Conservation (phyloP, 2,888 invertebrate species). For the Pollenia amentaria region DNA sequence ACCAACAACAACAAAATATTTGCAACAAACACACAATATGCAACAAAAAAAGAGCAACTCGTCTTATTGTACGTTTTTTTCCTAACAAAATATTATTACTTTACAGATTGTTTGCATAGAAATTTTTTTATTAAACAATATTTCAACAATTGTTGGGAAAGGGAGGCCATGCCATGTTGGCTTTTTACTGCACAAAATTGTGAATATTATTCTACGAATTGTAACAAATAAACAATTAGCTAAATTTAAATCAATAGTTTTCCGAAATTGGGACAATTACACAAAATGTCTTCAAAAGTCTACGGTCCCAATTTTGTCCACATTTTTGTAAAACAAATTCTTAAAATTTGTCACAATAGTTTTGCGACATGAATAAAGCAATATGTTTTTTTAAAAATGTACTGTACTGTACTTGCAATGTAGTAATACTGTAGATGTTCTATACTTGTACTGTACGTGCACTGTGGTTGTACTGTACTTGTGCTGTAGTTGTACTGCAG, state of each 20-base stretch:
- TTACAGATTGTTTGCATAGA: constrained; percentile 63
- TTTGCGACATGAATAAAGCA: too few relatives aligned
- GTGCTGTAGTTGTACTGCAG: too few relatives aligned
- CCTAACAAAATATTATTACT: constrained; percentile 63
- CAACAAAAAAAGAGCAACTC: constrained; percentile 38
- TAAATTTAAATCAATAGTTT: neutral
- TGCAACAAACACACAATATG: constrained; percentile 5
- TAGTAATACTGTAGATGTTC: too few relatives aligned
- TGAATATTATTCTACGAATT: neutral
- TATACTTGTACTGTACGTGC: too few relatives aligned
- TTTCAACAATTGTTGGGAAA: constrained; percentile 24
- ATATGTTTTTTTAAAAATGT: too few relatives aligned
- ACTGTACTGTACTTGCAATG: too few relatives aligned
- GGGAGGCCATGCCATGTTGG: constrained; percentile 34
- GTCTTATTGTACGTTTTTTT: constrained; percentile 45
- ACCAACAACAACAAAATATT: constrained; percentile 26
- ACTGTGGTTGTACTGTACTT: too few relatives aligned
- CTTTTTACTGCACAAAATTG: neutral
- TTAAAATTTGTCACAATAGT: too few relatives aligned
- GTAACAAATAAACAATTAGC: neutral
- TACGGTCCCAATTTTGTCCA: too few relatives aligned
- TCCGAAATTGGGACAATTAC: too few relatives aligned
- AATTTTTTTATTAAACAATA: constrained; percentile 60
- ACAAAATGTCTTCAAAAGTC: too few relatives aligned
- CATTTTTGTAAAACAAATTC: too few relatives aligned